Base-by-base conservation (phyloP, 2,888 invertebrate species). In the Lycocerus yunnanus region DNA sequence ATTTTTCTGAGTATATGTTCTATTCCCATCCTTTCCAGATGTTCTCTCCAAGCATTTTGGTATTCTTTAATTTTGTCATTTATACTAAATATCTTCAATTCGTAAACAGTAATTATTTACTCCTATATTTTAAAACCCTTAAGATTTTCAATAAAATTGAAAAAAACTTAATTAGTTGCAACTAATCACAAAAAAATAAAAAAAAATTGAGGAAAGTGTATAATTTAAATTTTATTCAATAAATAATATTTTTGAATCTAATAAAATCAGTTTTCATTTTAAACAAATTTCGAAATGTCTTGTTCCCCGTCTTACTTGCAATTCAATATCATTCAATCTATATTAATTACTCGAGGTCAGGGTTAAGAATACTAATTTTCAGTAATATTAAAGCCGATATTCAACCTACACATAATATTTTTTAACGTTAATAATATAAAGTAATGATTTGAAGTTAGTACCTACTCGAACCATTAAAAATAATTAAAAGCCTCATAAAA, bases 381-480 rank as follows among this genome's bases (percentile, higher is more conserved):
- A 43, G 43, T 43, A n/a, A 8, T n/a, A 43, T 43, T 27, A 27
- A 5, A 27, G 27, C 3, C 13, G 5, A 27, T 13, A 27, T 27
- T 27, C n/a, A 43, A 43, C 13, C 5, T 2, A 43, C n/a, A 43
- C 43, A 6, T 43, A n/a, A 3, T 43, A 21, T 21, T 21, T 21
- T 21, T 21, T 6, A 1, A 21, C 1, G 20, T 10, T 13, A 66
- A 58, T 58, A 27, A 59, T 15, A 65, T 69, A 58, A 72, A 8
- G 6, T 21, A 21, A 21, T 21, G 8, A 21, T 21, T 6, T 21
- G 6, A 21, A 21, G 21, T 8, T 21, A 21, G 18, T 15, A 83
- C 83, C 21, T 21, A 21, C 9, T 9, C 21, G 2, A 21, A 21
- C 21, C 1, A 8, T 21, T 43, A n/a, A 43, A n/a, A 43, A 1